Evolutionary conservation across 37 sponge, comb jelly and placozoan species (phyloP).

Genomic region (Halisarca cf. caerulea): DNA sequence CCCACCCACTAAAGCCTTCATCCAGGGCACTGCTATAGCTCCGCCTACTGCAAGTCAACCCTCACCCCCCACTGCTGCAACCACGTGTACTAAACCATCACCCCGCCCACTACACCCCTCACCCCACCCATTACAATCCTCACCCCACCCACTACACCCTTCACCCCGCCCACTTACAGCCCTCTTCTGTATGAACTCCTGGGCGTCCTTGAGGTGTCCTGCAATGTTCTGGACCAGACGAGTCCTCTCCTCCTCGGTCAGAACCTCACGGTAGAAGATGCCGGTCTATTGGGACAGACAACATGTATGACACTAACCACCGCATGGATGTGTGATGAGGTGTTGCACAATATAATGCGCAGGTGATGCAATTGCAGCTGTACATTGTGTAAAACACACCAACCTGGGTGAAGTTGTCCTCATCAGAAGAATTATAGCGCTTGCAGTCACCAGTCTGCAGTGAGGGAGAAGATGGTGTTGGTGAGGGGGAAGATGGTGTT

Average conservation of each 20-base stretch:
- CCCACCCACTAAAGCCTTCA: too few species aligned
- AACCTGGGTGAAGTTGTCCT: slow-evolving; percentile 90
- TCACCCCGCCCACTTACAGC: slow-evolving; percentile 48
- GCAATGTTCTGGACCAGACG: slow-evolving; percentile 81
- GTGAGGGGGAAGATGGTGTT: not conserved
- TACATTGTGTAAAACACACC: not conserved
- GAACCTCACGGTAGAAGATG: slow-evolving; percentile 66
- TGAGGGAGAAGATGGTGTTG: not conserved
- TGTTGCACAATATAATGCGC: not conserved
- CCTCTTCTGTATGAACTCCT: slow-evolving; percentile 80
- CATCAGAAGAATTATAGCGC: slow-evolving; percentile 77
- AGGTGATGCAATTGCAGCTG: not conserved
- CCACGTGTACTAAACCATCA: too few species aligned
- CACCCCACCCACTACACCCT: too few species aligned
- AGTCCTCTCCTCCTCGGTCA: slow-evolving; percentile 62
- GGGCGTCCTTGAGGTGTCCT: slow-evolving; percentile 81
- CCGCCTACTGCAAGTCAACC: too few species aligned
- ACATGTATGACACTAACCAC: not conserved
- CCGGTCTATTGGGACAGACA: slow-evolving; percentile 33
- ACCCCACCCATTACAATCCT: too few species aligned
- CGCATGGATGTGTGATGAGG: not conserved
- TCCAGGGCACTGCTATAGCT: too few species aligned
- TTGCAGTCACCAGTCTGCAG: slow-evolving; percentile 49
- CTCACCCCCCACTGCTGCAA: too few species aligned
- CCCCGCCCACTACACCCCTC: too few species aligned